Base-by-base conservation (phyloP, 2,797 vertebrate species). In the Sebastes elongatus region DNA sequence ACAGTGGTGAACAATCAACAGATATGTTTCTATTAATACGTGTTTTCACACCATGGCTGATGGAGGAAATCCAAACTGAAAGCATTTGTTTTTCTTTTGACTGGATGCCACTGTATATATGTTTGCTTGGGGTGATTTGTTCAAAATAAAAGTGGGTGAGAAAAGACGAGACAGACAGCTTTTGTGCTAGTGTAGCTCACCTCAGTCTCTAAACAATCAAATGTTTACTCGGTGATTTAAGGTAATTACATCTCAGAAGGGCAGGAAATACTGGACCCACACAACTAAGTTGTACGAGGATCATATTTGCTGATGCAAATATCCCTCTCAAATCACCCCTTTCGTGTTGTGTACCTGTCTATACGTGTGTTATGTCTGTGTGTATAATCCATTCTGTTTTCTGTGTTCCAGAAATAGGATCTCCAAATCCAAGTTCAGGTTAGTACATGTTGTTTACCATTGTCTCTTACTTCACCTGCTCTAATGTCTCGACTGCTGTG, bases 391-490 rank as follows among this genome's bases (percentile, higher is more conserved):
- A 96, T 96, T 96, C 81, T 97, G 95, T 97, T 97, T 90, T 97
- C 88, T 95, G 93, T 98, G 97, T 96, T 97, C 96, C 97, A 99
- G 98, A 96, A 98, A 98, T 96, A 97, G 97, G 95, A 99, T 99
- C 96, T 99, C 99, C 95, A 99, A 99, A 96, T 99, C 98, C 86
- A 99, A 99, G 94, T 99, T 99, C 96, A 99, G 99, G 99, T 99
- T 95, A 99, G 98, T 97, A 96, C 87, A 94, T 96, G 94, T 92
- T 86, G 92, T 91, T 89, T 86, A 59, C 84, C 90, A 88, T 84
- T 8, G 91, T 92, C 86, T 60, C 69, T 78, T 60, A 23, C 56
- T 77, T 78, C 89, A 86, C 74, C 86, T 75, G 74, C 86, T 82
- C 85, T 84, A 28, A 75, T 80, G 84, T 89, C 76, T 84, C 79